Evolutionary conservation across 2,797 vertebrate species (phyloP), one percentile per base, ranked within the genome.

Genomic region (Acrossocheilus wenchowensis): DNA sequence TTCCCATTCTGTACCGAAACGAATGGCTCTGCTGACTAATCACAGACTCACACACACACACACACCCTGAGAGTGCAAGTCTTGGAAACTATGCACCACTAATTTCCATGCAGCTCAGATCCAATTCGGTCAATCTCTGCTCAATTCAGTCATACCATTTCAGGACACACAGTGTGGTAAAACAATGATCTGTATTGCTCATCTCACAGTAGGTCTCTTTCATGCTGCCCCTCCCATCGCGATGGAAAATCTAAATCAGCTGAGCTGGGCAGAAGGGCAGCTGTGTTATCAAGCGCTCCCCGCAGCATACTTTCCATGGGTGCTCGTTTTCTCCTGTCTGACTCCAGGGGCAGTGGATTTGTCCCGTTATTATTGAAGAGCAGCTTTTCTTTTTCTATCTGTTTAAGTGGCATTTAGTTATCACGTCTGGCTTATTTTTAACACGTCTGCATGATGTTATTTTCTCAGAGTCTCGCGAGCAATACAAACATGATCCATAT

Each of bases 161-260:
- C 72, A 86, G 66, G 85, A 85, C 81, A 82, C 74, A 48, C 41
- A 62, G 19, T 23, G 68, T 74, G 87, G 81, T 87, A 81, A 85
- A 88, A 87, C 82, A 83, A 74, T 81, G 43, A 87, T 85, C 71
- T 83, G 30, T 86, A 71, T 52, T 78, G 57, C 50, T 81, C 43
- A 78, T 82, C 68, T 81, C 69, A 19, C 26, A 41, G 74, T 39
- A 78, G 66, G 74, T 85, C 39, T 57, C 78, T 68, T 81, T 41
- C 72, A 73, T 4, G 81, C 26, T 86, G 83, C 83, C 83, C 85
- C 75, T 85, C 82, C 72, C 66, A 60, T 77, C 69, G 30, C 81
- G 48, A 87, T 89, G 90, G 90, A 91, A 91, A 91, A 89, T 89
- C 83, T 86, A 87, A 83, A 90, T 89, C 89, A 90, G 89, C 89